Evolutionary conservation across 2,888 invertebrate species (phyloP).

Genomic region (Micoletzkya japonica): DNA sequence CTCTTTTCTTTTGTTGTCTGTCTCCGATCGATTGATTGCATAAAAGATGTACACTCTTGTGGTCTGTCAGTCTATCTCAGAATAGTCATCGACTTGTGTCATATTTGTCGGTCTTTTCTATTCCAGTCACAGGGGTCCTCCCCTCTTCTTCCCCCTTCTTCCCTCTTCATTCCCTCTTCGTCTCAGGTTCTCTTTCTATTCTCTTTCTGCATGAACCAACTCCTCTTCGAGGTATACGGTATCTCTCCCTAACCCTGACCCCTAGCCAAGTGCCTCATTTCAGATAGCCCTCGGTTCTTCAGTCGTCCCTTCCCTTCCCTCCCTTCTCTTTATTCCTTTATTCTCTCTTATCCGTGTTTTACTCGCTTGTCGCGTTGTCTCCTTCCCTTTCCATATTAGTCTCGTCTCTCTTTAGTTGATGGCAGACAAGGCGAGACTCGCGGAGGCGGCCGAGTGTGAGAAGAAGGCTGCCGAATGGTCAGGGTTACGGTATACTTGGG

Average conservation of each 20-base stretch:
- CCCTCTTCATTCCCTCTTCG: constrained; percentile 6
- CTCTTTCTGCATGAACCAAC: background rate
- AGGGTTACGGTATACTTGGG: constrained; percentile 21
- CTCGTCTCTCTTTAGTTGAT: constrained; percentile 24
- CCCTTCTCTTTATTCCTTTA: background rate
- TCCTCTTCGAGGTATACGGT: constrained; percentile 2
- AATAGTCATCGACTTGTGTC: no score
- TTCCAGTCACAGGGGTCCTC: background rate
- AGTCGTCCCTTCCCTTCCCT: background rate
- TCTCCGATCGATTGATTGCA: no score
- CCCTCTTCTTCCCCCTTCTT: background rate
- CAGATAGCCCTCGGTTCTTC: background rate
- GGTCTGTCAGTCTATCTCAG: no score
- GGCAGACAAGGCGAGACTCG: constrained; percentile 45
- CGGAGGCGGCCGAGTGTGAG: constrained; percentile 59
- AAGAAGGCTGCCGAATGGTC: constrained; percentile 57
- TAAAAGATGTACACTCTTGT: no score
- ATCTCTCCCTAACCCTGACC: background rate
- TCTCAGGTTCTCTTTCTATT: constrained; percentile 8
- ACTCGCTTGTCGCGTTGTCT: constrained; percentile 10
- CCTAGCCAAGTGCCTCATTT: background rate
- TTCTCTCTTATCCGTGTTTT: constrained; percentile 5
- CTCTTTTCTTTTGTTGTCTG: no score
- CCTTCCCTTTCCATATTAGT: background rate
- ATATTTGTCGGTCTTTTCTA: no score